Evolutionary conservation across 1,140 invertebrate genomes (phyloP).

Genomic region (Ephestia elutella): DNA sequence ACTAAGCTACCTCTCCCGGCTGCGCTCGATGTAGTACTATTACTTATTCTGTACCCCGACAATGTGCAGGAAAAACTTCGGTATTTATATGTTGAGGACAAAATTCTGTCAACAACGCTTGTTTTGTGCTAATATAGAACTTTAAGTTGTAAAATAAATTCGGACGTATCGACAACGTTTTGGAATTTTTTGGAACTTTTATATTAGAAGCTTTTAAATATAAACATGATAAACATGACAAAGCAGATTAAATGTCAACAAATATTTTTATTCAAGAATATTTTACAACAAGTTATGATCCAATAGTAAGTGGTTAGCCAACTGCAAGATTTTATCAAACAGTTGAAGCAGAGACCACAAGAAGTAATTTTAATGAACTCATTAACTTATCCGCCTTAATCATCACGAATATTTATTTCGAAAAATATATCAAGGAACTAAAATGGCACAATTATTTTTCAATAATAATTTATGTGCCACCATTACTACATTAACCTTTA

Average conservation of each 20-base stretch:
- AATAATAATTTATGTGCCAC: not conserved
- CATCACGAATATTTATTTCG: not conserved
- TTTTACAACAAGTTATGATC: too few species aligned
- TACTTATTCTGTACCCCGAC: too few species aligned
- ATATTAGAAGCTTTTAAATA: too few species aligned
- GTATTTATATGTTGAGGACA: not conserved
- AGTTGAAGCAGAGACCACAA: not conserved
- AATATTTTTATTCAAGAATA: too few species aligned
- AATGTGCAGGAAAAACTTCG: not conserved
- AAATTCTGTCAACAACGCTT: not conserved
- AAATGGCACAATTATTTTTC: not conserved
- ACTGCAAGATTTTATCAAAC: too few species aligned
- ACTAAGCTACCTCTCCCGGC: not conserved
- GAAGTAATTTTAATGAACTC: not conserved
- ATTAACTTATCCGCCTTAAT: not conserved
- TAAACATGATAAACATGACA: too few species aligned
- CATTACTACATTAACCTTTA: conserved; percentile 1
- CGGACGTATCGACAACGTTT: not conserved
- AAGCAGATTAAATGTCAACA: too few species aligned
- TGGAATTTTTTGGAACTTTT: too few species aligned
- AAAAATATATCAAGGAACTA: not conserved
- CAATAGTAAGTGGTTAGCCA: too few species aligned
- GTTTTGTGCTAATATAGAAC: not conserved
- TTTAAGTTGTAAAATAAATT: not conserved
- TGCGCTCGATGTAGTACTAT: not conserved